phyloP scores from a whole-genome alignment of 2,113 vertebrate species.

The Sisor rabdophorus region DNA sequence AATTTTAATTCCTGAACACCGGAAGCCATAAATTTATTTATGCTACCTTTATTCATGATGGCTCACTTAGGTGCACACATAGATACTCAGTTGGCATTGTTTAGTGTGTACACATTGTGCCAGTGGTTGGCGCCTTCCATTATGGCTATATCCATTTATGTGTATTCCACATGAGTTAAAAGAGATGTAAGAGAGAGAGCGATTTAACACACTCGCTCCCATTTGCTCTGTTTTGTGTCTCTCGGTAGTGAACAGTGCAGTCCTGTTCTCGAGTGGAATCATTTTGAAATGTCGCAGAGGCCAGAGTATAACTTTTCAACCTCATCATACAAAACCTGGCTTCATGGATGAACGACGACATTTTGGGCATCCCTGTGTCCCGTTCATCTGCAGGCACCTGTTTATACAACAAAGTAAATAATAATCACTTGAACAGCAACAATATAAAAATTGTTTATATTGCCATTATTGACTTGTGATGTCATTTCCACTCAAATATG shows the following conservation, averaged over 20 bases:
- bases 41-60: not conserved
- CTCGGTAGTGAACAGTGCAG: slow-evolving; percentile 15
- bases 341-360: slow-evolving; percentile 90
- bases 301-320: slow-evolving; percentile 24
- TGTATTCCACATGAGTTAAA: slow-evolving; percentile 24
- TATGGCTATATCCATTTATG: not conserved
- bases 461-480: not conserved
- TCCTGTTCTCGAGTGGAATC: slow-evolving; percentile 24
- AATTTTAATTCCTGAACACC: not conserved
- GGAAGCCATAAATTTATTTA: slow-evolving; percentile 4
- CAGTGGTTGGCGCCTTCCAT: not conserved
- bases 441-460: not conserved
- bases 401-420: slow-evolving; percentile 12
- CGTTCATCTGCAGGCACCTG: slow-evolving; percentile 90
- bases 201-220: slow-evolving; percentile 2
- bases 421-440: not conserved
- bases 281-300: slow-evolving; percentile 29
- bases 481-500: no score
- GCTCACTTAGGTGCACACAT: not conserved
- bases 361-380: slow-evolving; percentile 87
- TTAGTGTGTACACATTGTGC: not conserved
- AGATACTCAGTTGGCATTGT: not conserved
- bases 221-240: slow-evolving; percentile 21
- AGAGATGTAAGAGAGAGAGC: no score
- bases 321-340: slow-evolving; percentile 88